Conservation (phyloP, 2,888 invertebrate species). For the Hipparchia semele region DNA sequence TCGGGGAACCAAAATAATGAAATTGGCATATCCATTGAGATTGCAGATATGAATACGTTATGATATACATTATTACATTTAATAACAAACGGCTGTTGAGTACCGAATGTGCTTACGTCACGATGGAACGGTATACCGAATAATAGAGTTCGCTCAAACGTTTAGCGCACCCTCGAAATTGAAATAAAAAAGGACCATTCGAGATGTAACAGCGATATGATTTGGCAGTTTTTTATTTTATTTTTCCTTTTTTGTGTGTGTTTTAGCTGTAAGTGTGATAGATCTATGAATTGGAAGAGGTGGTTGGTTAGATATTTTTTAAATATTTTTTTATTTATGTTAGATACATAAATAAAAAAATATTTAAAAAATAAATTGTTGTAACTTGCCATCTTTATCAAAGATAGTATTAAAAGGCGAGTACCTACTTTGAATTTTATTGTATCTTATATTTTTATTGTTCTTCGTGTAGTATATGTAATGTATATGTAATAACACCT, state of each 20-base stretch:
- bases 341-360: too few species aligned
- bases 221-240: slow-evolving; percentile 76
- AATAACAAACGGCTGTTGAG: slow-evolving; percentile 77
- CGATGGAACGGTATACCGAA: slow-evolving; percentile 64
- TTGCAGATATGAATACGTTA: slow-evolving; percentile 79
- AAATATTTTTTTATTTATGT: too few species aligned
- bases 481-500: too few species aligned
- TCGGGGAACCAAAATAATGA: slow-evolving; percentile 50
- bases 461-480: too few species aligned
- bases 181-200: slow-evolving; percentile 79
- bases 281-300: slow-evolving; percentile 56
- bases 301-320: not conserved
- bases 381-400: too few species aligned
- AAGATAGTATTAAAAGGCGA: too few species aligned
- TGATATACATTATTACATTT: slow-evolving; percentile 79
- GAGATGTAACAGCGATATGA: slow-evolving; percentile 82
- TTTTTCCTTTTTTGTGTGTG: slow-evolving; percentile 65
- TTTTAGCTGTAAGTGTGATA: slow-evolving; percentile 65
- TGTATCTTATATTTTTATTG: too few species aligned
- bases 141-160: slow-evolving; percentile 81
- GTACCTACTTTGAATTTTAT: too few species aligned
- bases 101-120: slow-evolving; percentile 79
- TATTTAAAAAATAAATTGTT: too few species aligned
- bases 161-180: slow-evolving; percentile 81
- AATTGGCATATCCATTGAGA: slow-evolving; percentile 77